Evolutionary conservation across 2,797 vertebrate species (phyloP).

Genomic region (Acomys russatus): DNA sequence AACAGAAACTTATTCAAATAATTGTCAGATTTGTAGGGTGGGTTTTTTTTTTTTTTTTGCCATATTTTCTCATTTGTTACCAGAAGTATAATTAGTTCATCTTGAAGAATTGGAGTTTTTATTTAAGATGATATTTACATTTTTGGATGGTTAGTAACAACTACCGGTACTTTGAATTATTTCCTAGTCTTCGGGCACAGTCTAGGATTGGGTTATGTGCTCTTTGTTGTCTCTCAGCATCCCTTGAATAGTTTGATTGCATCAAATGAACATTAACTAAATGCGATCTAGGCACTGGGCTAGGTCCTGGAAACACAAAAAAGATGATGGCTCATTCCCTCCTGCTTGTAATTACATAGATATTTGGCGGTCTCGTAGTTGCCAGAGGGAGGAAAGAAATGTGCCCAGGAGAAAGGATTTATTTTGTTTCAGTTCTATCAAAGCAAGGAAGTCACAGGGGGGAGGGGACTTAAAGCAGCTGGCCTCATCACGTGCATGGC

Average conservation of each 20-base stretch:
- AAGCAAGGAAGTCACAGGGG: not conserved
- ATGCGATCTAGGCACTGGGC: too few relatives aligned
- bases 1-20: not conserved
- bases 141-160: not conserved
- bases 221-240: not conserved
- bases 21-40: not conserved
- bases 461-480: not conserved
- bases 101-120: not conserved
- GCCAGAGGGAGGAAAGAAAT: not conserved
- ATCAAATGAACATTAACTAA: not conserved
- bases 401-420: not conserved
- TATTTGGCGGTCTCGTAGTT: not conserved
- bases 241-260: not conserved
- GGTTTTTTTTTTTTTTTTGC: not conserved
- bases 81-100: not conserved
- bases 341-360: not conserved
- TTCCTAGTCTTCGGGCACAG: not conserved
- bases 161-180: not conserved
- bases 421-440: not conserved
- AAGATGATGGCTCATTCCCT: not conserved
- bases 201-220: not conserved
- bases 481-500: too few relatives aligned
- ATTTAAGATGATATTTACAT: not conserved
- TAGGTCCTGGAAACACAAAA: not conserved
- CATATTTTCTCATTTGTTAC: not conserved